These are phyloP conservation scores for Podotricha telesiphe DNA, from an alignment of 2,888 invertebrate genomes.

Conservation along the genomic window DNA sequence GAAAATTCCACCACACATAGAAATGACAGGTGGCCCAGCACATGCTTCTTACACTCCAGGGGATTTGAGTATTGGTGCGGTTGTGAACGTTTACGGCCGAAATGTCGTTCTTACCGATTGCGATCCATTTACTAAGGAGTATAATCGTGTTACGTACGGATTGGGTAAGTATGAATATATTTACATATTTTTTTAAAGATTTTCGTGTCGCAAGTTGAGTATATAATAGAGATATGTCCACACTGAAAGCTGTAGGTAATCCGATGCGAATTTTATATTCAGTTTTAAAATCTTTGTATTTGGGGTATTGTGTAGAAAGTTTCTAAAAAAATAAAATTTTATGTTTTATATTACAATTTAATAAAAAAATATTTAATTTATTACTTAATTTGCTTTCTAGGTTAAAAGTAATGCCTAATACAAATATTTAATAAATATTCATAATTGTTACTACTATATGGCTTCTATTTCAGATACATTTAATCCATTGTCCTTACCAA, in stretches of 20 bases:
- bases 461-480: constrained; percentile 81
- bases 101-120: constrained; percentile 91
- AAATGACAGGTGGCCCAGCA: constrained; percentile 72
- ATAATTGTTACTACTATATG: neutral
- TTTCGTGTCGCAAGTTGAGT: neutral
- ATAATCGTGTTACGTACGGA: constrained; percentile 89
- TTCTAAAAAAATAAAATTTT: no score
- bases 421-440: no score
- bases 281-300: no score
- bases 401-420: no score
- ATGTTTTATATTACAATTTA: no score
- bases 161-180: constrained; percentile 68
- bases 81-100: constrained; percentile 91
- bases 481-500: constrained; percentile 82
- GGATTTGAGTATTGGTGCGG: constrained; percentile 92
- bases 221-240: neutral
- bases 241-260: no score
- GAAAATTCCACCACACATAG: constrained; percentile 69
- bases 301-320: no score
- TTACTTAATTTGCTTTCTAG: no score
- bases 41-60: constrained; percentile 85
- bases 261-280: no score
- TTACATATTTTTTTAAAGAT: neutral
- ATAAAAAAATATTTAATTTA: no score
- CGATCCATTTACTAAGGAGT: constrained; percentile 93